These are phyloP conservation scores for Lasioglossum zephyrum DNA, from an alignment of 2,888 invertebrate species.

Conservation along the genomic window DNA sequence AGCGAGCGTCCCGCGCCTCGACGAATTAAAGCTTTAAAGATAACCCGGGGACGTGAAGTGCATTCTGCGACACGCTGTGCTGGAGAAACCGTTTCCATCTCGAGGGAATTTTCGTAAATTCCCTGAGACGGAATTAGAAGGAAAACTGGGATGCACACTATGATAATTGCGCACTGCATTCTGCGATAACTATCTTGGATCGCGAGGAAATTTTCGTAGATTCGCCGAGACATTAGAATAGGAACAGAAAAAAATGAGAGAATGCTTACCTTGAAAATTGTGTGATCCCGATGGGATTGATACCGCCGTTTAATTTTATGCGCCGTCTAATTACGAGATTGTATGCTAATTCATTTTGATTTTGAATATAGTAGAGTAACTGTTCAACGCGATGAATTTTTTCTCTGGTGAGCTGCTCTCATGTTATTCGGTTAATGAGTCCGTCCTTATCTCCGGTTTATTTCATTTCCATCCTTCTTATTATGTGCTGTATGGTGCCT, in stretches of 20 bases:
- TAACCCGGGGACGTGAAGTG: slow-evolving; percentile 34
- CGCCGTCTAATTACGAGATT: slow-evolving; percentile 26
- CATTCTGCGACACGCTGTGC: slow-evolving; percentile 8
- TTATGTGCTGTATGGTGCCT: slow-evolving; percentile 1
- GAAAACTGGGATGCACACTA: not conserved
- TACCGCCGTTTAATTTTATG: not conserved
- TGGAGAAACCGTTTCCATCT: not conserved
- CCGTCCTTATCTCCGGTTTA: slow-evolving; percentile 20
- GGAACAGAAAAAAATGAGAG: not conserved
- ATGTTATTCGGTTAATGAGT: slow-evolving; percentile 13
- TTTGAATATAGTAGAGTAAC: slow-evolving; percentile 19
- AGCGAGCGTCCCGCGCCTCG: slow-evolving; percentile 26
- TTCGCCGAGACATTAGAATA: not conserved
- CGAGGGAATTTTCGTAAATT: slow-evolving; percentile 13
- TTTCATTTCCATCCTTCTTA: slow-evolving; percentile 20
- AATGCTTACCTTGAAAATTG: slow-evolving; percentile 3
- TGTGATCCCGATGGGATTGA: slow-evolving; percentile 17
- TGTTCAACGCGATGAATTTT: slow-evolving; percentile 20
- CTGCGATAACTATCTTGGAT: not conserved
- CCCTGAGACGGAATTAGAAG: not conserved
- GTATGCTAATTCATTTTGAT: slow-evolving; percentile 24
- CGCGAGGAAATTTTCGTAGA: slow-evolving; percentile 20
- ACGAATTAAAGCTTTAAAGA: slow-evolving; percentile 43
- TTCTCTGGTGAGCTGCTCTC: slow-evolving; percentile 15
- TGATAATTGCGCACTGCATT: not conserved